phyloP scores from a whole-genome alignment of 2,797 vertebrate species.

The Halcyon chelicuti region DNA sequence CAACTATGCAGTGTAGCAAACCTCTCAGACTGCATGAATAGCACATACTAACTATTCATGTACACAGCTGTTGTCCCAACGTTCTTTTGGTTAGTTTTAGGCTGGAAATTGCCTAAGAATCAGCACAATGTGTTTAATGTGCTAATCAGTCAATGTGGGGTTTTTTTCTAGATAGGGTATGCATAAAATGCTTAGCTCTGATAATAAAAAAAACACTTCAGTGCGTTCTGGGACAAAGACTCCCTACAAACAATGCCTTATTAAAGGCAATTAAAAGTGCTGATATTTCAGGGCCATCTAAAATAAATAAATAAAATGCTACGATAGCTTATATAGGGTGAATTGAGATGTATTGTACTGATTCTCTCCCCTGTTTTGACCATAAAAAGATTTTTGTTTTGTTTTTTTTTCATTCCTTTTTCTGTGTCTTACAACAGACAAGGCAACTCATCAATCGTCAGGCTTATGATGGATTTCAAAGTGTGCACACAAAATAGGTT shows the following conservation, averaged over 20 bases:
- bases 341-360: not conserved
- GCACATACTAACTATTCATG: not conserved
- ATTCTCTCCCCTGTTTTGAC: not conserved
- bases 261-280: not conserved
- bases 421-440: not conserved
- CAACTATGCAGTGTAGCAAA: not conserved
- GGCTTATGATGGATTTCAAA: not conserved
- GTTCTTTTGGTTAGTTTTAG: not conserved
- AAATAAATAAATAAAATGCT: too few species aligned
- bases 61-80: not conserved
- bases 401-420: not conserved
- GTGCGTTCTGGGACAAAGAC: not conserved
- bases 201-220: not conserved
- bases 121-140: not conserved
- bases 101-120: not conserved
- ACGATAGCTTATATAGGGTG: not conserved
- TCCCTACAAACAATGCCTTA: not conserved
- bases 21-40: not conserved
- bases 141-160: not conserved
- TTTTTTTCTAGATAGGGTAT: not conserved
- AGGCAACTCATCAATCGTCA: not conserved
- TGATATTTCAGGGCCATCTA: not conserved
- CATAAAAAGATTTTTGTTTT: not conserved
- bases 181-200: not conserved
- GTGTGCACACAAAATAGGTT: not conserved